Evolutionary conservation across 2,888 invertebrate genomes (phyloP).

Genomic region (Hypsopygia costalis): DNA sequence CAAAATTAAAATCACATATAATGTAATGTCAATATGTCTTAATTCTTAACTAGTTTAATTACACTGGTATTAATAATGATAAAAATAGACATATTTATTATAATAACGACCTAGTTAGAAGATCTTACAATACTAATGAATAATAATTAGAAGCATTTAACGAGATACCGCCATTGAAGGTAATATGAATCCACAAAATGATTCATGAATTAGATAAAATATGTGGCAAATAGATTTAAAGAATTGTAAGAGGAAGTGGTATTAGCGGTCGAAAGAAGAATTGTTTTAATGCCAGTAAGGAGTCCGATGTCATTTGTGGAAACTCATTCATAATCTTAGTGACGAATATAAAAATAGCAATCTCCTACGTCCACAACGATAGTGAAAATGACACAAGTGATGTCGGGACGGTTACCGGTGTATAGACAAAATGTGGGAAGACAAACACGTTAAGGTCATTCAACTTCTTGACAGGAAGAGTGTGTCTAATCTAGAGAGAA

Average conservation of each 20-base stretch:
- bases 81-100: too few species aligned
- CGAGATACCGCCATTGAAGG: too few species aligned
- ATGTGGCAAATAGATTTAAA: not conserved
- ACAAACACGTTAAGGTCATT: conserved; percentile 55
- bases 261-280: conserved; percentile 21
- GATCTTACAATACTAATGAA: too few species aligned
- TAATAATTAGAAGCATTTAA: too few species aligned
- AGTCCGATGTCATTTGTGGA: conserved; percentile 40
- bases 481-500: conserved; percentile 28
- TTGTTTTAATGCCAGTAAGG: conserved; percentile 37
- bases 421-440: conserved; percentile 53
- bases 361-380: conserved; percentile 45
- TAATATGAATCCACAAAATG: too few species aligned
- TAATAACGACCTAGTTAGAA: too few species aligned
- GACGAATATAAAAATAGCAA: conserved; percentile 55
- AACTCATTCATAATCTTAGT: conserved; percentile 62
- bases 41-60: too few species aligned
- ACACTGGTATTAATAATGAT: too few species aligned
- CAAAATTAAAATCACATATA: too few species aligned
- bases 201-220: conserved; percentile 4
- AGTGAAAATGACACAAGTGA: conserved; percentile 70
- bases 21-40: too few species aligned
- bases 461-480: conserved; percentile 44
- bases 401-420: conserved; percentile 33
- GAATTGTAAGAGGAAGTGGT: conserved; percentile 13